phyloP scores from a whole-genome alignment of 2,113 vertebrate genomes.

The Sus scrofa region T2T-Sscrofa CM000812.6:284025501-284026000 shows the following conservation, averaged over 20 bases:
- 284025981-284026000: too few species aligned
- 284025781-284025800: rapidly evolving
- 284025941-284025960: rapidly evolving
- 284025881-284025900: not conserved
- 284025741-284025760: conserved; percentile 64
- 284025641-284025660: conserved; percentile 71
- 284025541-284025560: not conserved
- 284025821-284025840: not conserved
- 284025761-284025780: rapidly evolving
- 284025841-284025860: not conserved
- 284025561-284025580: conserved; percentile 85
- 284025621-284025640: conserved; percentile 77
- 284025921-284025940: rapidly evolving
- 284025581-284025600: rapidly evolving
- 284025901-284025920: not conserved
- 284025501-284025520: conserved; percentile 60
- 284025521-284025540: conserved; percentile 81
- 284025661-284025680: conserved; percentile 86
- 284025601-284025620: conserved; percentile 67
- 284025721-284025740: conserved; percentile 82
- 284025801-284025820: too few species aligned
- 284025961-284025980: not conserved
- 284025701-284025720: conserved; percentile 81
- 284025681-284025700: conserved; percentile 73
- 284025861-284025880: not conserved